Evolutionary conservation across 30 jellyfish, hydroid and myxozoan genomes (phyloP).

Genomic region (Hydractinia echinata): DNA sequence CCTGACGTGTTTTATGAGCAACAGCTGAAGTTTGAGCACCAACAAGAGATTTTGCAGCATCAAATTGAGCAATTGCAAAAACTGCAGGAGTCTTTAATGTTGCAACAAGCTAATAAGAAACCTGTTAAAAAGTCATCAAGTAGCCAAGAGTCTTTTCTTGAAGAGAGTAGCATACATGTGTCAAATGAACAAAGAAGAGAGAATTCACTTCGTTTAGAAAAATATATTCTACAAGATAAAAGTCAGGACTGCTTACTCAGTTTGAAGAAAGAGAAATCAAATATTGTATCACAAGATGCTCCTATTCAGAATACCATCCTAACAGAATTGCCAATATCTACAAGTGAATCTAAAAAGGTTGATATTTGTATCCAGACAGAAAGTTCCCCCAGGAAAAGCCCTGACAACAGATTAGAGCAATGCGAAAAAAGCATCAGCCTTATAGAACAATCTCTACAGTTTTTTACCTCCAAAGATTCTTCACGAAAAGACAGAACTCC

Average conservation of each 20-base stretch:
- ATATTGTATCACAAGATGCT: no score
- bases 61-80: constrained; percentile 44
- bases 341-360: neutral
- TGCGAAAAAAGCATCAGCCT: constrained; percentile 8
- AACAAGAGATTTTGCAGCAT: constrained; percentile 48
- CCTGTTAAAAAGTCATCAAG: neutral
- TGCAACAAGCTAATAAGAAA: neutral
- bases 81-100: constrained; percentile 24
- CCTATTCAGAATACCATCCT: neutral
- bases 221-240: neutral
- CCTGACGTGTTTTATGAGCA: constrained; percentile 32
- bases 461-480: neutral
- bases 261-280: neutral
- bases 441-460: neutral
- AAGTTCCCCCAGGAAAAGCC: neutral
- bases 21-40: constrained; percentile 40
- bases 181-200: neutral
- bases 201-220: neutral
- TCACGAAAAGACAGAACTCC: neutral
- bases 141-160: neutral
- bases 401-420: neutral
- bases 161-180: neutral
- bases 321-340: neutral
- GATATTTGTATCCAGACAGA: neutral
- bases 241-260: no score